These are phyloP conservation scores for Chelidonichthys spinosus DNA, from an alignment of 2,797 vertebrate genomes.

Conservation along the genomic window DNA sequence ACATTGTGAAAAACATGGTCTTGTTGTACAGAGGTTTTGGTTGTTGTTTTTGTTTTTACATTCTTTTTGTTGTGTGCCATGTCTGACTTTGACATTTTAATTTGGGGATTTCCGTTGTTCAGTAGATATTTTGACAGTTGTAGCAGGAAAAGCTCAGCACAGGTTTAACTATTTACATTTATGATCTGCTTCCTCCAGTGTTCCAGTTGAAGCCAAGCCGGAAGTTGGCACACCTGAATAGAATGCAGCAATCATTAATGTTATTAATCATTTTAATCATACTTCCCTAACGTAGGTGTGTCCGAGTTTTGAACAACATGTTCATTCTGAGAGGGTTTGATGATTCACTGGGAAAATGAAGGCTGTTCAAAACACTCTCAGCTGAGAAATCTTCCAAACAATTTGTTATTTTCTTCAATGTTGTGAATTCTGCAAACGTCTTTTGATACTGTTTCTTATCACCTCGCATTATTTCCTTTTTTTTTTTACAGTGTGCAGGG, in stretches of 20 bases:
- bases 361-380: background rate
- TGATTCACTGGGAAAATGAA: background rate
- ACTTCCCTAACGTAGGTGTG: background rate
- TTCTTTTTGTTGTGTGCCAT: background rate
- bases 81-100: background rate
- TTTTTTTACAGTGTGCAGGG: slow-evolving; percentile 33
- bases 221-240: background rate
- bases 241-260: background rate
- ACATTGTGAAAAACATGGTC: slow-evolving; percentile 12
- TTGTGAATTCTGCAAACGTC: slow-evolving; percentile 3
- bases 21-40: background rate
- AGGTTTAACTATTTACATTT: background rate
- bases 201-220: too few relatives aligned
- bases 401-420: background rate
- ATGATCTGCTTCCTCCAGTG: background rate
- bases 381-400: background rate
- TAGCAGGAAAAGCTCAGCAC: background rate
- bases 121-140: background rate
- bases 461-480: slow-evolving; percentile 7
- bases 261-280: background rate
- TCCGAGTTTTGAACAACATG: background rate
- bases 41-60: background rate
- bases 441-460: background rate
- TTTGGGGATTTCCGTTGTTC: background rate
- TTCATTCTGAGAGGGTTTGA: background rate